Percentiles rank a stretch among this genome's conserved stretches.
Conservation (phyloP, 2,797 vertebrate species). For the Premnoplex brunnescens region DNA sequence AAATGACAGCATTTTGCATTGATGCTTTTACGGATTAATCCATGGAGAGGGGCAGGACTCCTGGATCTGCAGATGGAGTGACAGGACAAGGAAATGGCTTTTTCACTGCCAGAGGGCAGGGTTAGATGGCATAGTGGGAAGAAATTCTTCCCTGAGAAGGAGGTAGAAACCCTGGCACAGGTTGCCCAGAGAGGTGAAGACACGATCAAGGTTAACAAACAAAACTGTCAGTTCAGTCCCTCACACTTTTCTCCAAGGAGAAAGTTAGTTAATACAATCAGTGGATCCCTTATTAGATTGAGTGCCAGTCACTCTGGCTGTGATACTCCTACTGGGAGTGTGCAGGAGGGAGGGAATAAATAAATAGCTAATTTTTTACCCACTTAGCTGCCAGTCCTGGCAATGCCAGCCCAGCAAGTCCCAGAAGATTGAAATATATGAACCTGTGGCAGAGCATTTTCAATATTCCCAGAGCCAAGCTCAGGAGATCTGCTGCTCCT, state of each 20-base stretch:
- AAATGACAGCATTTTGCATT: rapidly evolving
- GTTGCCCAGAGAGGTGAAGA: neutral
- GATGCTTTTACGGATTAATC: rapidly evolving
- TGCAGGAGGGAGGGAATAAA: neutral
- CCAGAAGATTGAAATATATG: constrained; percentile 54
- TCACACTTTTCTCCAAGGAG: neutral
- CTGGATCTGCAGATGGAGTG: neutral
- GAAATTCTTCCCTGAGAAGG: neutral
- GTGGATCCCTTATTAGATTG: neutral
- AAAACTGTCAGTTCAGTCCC: neutral
- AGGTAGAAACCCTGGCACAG: neutral
- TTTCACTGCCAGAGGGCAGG: neutral
- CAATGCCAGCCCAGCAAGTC: neutral
- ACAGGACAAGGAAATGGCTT: neutral
- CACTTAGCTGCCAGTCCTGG: constrained; percentile 31
- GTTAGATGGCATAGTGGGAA: rapidly evolving
- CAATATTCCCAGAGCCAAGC: constrained; percentile 18
- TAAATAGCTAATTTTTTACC: constrained; percentile 40
- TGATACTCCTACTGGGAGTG: neutral
- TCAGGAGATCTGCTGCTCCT: neutral
- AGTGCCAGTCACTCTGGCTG: neutral
- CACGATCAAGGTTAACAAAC: rapidly evolving
- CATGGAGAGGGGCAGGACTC: neutral
- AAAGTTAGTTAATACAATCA: neutral
- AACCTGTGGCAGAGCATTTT: constrained; percentile 21